These are phyloP conservation scores for Apistogramma diplotaenia DNA, from an alignment of 2,113 vertebrate genomes.

Conservation along the genomic window DNA sequence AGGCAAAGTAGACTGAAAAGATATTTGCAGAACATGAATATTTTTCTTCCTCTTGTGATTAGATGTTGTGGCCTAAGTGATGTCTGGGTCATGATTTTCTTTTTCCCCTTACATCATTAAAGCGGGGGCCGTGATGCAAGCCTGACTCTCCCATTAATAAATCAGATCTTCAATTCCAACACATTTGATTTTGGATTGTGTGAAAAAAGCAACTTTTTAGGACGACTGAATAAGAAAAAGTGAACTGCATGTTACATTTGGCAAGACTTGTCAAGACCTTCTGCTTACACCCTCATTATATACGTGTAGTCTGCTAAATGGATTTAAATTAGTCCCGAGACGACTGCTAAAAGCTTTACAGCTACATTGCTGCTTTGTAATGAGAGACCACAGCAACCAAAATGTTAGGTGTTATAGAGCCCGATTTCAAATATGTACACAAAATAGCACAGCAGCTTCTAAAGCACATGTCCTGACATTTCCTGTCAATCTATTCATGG, in stretches of 20 bases:
- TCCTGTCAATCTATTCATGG: constrained; percentile 30
- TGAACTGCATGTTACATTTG: neutral
- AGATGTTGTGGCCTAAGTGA: too few species aligned
- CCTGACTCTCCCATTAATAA: neutral
- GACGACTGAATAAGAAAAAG: neutral
- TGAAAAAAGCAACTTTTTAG: neutral
- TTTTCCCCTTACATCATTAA: neutral
- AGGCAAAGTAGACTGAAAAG: neutral
- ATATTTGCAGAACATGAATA: too few species aligned
- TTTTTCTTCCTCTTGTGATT: neutral
- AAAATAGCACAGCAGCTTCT: neutral
- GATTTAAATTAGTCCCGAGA: constrained; percentile 4
- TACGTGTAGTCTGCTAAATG: neutral
- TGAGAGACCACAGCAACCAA: constrained; percentile 54
- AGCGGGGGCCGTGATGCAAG: neutral
- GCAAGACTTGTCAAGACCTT: neutral
- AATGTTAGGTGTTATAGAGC: constrained; percentile 36
- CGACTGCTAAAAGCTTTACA: neutral
- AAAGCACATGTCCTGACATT: constrained; percentile 22
- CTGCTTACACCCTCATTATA: neutral
- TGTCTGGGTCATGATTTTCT: neutral
- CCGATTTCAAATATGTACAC: constrained; percentile 32
- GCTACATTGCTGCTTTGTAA: constrained; percentile 47
- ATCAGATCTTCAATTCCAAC: neutral
- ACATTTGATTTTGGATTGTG: neutral